Evolutionary conservation across 2,888 invertebrate species (phyloP).

Genomic region (Yponomeuta malinellus): DNA sequence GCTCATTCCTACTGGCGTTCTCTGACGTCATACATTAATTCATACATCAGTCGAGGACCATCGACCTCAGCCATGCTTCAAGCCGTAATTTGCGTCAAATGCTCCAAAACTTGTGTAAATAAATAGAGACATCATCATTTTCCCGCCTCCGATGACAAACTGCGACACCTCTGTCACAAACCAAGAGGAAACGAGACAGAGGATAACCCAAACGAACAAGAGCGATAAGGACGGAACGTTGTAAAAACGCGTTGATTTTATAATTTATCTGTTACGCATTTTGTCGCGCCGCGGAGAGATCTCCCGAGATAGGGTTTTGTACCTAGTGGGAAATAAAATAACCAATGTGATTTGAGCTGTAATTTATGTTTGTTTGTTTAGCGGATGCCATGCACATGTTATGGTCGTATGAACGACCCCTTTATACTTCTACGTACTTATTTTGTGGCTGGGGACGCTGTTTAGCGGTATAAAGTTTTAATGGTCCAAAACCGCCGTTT

Average conservation of each 20-base stretch:
- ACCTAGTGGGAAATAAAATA: slow-evolving; percentile 61
- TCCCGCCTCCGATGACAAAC: slow-evolving; percentile 63
- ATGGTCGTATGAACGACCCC: slow-evolving; percentile 51
- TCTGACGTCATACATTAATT: not conserved
- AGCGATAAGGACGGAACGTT: slow-evolving; percentile 34
- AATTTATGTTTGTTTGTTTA: slow-evolving; percentile 69
- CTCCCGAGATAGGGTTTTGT: slow-evolving; percentile 72
- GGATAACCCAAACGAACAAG: slow-evolving; percentile 32
- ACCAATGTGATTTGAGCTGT: slow-evolving; percentile 71
- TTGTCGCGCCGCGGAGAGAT: slow-evolving; percentile 73
- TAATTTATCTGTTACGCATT: slow-evolving; percentile 76
- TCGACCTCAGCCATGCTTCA: slow-evolving; percentile 17
- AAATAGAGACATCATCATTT: slow-evolving; percentile 65
- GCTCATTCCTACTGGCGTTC: not conserved
- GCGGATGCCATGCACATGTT: slow-evolving; percentile 52
- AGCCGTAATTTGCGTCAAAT: slow-evolving; percentile 17
- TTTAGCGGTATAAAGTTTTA: slow-evolving; percentile 25
- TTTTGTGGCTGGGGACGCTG: slow-evolving; percentile 28
- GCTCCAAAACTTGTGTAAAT: slow-evolving; percentile 31
- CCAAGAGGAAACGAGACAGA: slow-evolving; percentile 39
- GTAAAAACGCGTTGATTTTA: slow-evolving; percentile 74
- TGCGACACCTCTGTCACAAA: slow-evolving; percentile 54
- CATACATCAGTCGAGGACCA: slow-evolving; percentile 1
- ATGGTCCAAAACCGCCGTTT: not conserved
- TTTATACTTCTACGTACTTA: slow-evolving; percentile 31